Base-by-base conservation (phyloP, 1,140 invertebrate genomes). In the Listronotus oregonensis region DNA sequence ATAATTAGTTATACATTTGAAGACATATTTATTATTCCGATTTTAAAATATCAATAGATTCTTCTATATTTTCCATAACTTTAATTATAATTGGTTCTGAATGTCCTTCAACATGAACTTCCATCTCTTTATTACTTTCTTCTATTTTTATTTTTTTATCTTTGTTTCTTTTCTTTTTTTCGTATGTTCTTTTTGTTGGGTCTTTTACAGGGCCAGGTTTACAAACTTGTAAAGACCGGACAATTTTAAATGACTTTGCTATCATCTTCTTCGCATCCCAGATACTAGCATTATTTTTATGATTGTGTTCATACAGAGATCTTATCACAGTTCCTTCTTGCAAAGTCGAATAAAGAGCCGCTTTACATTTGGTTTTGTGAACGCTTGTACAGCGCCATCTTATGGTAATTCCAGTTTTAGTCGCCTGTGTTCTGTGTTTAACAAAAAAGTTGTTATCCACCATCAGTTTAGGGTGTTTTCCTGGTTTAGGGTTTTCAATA, bases 351-450 rank as follows among this genome's bases (percentile, higher is more conserved):
- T 50, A 50, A 8, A 50, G 15, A 21, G 21, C 47, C 2, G 47
- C 15, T 31, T 50, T 50, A 21, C 47, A 50, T 50, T 50, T 50
- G 2, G 60, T 63, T 63, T 44, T 63, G 34, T 43, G 52, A 0
- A 52, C 50, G 11, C 27, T 12, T 32, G 21, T 54, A 31, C 60
- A 63, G n/a, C 60, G 47, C 47, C 47, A 50, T 18, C 47, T 18
- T 14, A 50, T 50, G n/a, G 15, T 50, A 6, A 50, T n/a, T n/a
- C 18, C 21, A n/a, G 1, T 31, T 50, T 50, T 50, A 31, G 47
- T 31, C 7, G 47, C 15, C n/a, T 50, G 47, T 9, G 47, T 31
- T 50, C 47, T 15, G 11, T 50, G 47, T 18, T 21, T 15, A 50
- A n/a, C 7, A 50, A 18, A 50, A 21, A 21, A 50, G 27, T 50